phyloP scores from a whole-genome alignment of 1,140 invertebrate species.

The Hetaerina americana region DNA sequence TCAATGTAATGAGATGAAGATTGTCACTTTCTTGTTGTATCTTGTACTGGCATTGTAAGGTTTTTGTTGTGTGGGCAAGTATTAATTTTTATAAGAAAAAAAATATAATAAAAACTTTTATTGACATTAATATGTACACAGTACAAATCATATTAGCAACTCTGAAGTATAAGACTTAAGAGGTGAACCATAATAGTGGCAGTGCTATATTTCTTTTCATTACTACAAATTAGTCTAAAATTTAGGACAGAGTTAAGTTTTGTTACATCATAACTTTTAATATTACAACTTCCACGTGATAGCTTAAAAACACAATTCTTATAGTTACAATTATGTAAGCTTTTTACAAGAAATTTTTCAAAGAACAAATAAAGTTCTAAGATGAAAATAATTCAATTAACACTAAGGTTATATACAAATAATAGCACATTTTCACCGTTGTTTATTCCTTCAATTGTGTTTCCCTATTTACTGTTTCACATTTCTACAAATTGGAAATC shows the following conservation, averaged over 20 bases:
- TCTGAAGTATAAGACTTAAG: background rate
- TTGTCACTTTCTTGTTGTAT: too few relatives aligned
- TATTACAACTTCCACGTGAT: background rate
- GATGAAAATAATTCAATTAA: background rate
- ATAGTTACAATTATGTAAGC: background rate
- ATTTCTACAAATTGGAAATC: background rate
- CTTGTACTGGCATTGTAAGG: too few relatives aligned
- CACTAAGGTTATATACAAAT: background rate
- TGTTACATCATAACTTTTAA: background rate
- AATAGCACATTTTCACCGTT: background rate
- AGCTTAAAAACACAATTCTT: background rate
- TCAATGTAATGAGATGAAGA: too few relatives aligned
- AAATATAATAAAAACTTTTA: background rate
- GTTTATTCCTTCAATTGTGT: too few relatives aligned
- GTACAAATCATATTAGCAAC: background rate
- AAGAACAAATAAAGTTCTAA: background rate
- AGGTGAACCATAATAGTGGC: background rate
- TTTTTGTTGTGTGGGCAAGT: too few relatives aligned
- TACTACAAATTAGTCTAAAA: slow-evolving; percentile 1
- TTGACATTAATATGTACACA: background rate
- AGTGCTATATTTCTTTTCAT: background rate
- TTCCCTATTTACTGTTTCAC: background rate
- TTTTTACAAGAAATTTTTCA: background rate
- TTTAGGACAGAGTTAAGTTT: background rate
- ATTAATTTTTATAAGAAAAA: too few relatives aligned